Evolutionary conservation across 2,797 vertebrate genomes (phyloP).

Genomic region (Tiaroga cobitis): DNA sequence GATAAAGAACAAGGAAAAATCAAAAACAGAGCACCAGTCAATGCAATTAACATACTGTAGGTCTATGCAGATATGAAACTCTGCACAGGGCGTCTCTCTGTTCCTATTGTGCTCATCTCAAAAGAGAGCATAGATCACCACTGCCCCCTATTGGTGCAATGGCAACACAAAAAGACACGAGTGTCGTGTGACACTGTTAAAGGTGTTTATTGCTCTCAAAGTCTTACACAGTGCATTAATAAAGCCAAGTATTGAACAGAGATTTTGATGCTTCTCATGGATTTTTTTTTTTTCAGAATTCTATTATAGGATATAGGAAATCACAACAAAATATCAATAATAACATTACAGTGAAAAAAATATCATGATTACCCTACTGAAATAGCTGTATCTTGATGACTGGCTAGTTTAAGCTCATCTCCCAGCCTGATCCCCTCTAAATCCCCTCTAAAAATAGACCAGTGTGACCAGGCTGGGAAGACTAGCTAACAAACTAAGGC

Average conservation of each 20-base stretch:
- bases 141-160: conserved; percentile 72
- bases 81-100: neutral
- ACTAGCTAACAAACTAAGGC: neutral
- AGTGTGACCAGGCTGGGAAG: neutral
- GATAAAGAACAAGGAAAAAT: conserved; percentile 3
- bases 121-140: conserved; percentile 60
- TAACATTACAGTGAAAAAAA: neutral
- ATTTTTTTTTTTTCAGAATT: neutral
- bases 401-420: neutral
- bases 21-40: neutral
- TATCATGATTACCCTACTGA: neutral
- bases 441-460: neutral
- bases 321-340: neutral
- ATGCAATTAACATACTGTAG: conserved; percentile 17
- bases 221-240: neutral
- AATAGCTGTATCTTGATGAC: neutral
- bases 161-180: neutral
- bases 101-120: neutral
- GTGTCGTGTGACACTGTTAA: neutral
- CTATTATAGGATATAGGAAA: neutral
- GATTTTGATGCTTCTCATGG: neutral
- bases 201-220: neutral
- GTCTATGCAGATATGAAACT: neutral
- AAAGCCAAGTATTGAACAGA: neutral
- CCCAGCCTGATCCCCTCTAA: neutral